These are phyloP conservation scores for Crenichthys baileyi DNA, from an alignment of 2,797 vertebrate genomes.

Conservation along the genomic window DNA sequence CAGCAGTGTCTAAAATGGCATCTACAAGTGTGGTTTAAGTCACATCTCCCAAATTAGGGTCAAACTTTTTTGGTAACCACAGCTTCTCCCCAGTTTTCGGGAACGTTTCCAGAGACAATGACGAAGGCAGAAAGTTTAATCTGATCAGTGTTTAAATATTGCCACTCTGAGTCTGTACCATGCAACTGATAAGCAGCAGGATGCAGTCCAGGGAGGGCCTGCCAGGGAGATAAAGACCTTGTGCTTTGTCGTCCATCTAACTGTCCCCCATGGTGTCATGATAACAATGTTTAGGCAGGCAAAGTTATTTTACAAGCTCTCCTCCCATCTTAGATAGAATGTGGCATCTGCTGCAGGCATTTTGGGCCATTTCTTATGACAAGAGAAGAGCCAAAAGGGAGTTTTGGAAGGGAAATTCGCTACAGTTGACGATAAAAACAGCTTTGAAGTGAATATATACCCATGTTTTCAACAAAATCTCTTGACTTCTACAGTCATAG, in stretches of 20 bases:
- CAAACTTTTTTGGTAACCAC: constrained; percentile 1
- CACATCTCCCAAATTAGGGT: constrained; percentile 30
- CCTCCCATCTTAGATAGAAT: constrained; percentile 32
- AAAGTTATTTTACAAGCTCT: constrained; percentile 60
- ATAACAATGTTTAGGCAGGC: constrained; percentile 75
- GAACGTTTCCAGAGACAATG: constrained; percentile 30
- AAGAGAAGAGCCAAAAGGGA: constrained; percentile 44
- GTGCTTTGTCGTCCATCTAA: constrained; percentile 70
- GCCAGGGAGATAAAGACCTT: constrained; percentile 75
- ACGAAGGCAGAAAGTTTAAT: constrained; percentile 59
- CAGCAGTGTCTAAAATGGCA: constrained; percentile 20
- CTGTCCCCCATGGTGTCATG: constrained; percentile 69
- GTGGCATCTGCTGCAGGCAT: constrained; percentile 40
- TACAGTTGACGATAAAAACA: constrained; percentile 24
- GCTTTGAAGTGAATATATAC: constrained; percentile 34
- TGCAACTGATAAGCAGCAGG: constrained; percentile 69
- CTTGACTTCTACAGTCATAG: background rate
- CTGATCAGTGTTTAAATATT: constrained; percentile 67
- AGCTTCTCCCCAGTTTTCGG: constrained; percentile 22
- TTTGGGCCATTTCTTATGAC: constrained; percentile 45
- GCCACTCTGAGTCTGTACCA: constrained; percentile 60
- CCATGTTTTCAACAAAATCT: constrained; percentile 11
- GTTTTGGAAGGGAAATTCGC: constrained; percentile 18
- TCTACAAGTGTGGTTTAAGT: constrained; percentile 5
- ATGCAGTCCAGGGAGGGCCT: constrained; percentile 64